Conservation (phyloP, 2,113 vertebrate species). For the Calonectris borealis region DNA sequence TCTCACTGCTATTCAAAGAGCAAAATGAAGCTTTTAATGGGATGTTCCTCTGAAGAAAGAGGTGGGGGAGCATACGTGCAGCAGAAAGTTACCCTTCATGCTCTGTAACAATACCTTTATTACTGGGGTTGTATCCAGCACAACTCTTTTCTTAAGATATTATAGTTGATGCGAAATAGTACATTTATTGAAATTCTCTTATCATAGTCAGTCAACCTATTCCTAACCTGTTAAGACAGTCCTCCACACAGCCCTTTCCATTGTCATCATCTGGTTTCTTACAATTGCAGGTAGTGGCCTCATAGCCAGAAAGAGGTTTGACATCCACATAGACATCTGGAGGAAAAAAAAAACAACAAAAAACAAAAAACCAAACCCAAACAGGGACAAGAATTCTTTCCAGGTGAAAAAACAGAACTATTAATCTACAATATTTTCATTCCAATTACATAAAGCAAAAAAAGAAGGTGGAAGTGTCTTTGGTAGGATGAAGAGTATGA, state of each 20-base stretch:
- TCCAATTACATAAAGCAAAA: background rate
- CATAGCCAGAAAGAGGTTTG: constrained; percentile 95
- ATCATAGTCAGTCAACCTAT: background rate
- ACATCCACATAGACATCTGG: constrained; percentile 89
- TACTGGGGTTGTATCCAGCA: background rate
- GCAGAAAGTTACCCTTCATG: background rate
- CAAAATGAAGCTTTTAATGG: background rate
- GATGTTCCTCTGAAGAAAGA: background rate
- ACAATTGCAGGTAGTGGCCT: constrained; percentile 95
- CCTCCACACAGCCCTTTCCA: constrained; percentile 89
- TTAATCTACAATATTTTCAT: background rate
- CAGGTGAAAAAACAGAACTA: background rate
- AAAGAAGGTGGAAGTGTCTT: background rate
- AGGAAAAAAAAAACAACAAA: background rate
- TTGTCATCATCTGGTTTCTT: constrained; percentile 77
- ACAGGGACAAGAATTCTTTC: background rate
- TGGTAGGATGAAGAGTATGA: background rate
- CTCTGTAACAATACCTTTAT: background rate
- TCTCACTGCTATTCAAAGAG: background rate
- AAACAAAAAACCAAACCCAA: background rate
- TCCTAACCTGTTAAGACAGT: constrained; percentile 93
- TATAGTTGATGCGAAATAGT: background rate
- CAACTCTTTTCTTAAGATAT: too few species aligned
- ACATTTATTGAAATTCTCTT: background rate
- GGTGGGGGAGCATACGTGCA: fast-evolving